A percentile compares a stretch with the other conserved stretches of the same genome.
Evolutionary conservation across 2,113 vertebrate species (phyloP).

Genomic region (Hylia prasina): DNA sequence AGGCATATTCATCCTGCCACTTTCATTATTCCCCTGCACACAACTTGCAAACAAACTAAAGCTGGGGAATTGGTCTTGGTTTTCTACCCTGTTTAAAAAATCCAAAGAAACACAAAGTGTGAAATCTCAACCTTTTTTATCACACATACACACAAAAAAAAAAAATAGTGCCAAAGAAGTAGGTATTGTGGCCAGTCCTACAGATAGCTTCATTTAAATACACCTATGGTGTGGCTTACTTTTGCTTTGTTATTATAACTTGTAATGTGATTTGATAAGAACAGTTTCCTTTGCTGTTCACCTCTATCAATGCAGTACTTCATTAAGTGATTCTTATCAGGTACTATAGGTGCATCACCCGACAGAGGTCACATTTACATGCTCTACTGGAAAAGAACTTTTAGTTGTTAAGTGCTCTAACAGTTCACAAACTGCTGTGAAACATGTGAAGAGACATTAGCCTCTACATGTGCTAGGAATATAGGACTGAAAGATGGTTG

Average conservation of each 20-base stretch:
- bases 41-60: background rate
- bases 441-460: constrained; percentile 73
- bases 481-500: constrained; percentile 51
- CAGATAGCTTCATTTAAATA: background rate
- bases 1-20: background rate
- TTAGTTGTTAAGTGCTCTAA: constrained; percentile 57
- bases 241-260: background rate
- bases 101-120: accelerated
- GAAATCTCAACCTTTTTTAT: background rate
- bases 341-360: constrained; percentile 44
- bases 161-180: background rate
- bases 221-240: background rate
- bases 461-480: constrained; percentile 66
- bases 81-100: background rate
- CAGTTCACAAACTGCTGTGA: constrained; percentile 70
- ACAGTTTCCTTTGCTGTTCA: background rate
- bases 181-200: background rate
- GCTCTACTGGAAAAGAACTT: constrained; percentile 67
- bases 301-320: background rate
- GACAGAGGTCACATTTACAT: constrained; percentile 68
- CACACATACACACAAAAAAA: background rate
- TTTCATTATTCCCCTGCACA: background rate
- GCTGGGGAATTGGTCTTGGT: accelerated
- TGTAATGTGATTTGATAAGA: background rate
- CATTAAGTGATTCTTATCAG: constrained; percentile 59